Conservation (phyloP, 1,140 invertebrate genomes). For the Sminthurides bifidus region DNA sequence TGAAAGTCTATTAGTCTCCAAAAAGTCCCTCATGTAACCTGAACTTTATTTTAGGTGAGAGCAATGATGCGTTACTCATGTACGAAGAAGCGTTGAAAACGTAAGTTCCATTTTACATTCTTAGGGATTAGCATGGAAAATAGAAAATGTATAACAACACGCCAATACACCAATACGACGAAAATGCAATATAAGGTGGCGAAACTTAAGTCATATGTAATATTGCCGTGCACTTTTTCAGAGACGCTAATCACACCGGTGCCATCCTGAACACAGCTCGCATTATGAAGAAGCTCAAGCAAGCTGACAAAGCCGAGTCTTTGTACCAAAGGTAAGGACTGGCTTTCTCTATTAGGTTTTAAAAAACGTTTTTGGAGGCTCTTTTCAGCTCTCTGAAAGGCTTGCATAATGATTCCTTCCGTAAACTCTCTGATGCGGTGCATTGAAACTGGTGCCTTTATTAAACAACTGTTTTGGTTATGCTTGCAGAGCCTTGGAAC, state of each 20-base stretch:
- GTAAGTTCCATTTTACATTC: too few relatives aligned
- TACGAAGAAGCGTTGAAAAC: slow-evolving; percentile 35
- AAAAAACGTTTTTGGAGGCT: slow-evolving; percentile 19
- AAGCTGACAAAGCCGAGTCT: slow-evolving; percentile 34
- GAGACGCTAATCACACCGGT: slow-evolving; percentile 34
- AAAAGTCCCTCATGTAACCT: too few relatives aligned
- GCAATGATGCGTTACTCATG: slow-evolving; percentile 33
- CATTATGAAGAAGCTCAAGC: slow-evolving; percentile 32
- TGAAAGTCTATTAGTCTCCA: too few relatives aligned
- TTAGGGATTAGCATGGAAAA: neutral
- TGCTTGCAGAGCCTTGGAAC: slow-evolving; percentile 12
- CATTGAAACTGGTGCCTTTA: too few relatives aligned
- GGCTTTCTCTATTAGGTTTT: neutral
- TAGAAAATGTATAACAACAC: neutral
- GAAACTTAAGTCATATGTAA: too few relatives aligned
- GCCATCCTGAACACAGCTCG: slow-evolving; percentile 36
- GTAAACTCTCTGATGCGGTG: too few relatives aligned
- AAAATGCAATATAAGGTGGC: too few relatives aligned
- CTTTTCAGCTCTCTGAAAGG: too few relatives aligned
- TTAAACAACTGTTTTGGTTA: neutral
- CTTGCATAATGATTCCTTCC: too few relatives aligned
- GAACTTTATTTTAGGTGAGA: neutral
- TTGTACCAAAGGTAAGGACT: slow-evolving; percentile 34
- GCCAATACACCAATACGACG: neutral
- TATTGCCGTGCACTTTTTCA: neutral